These are phyloP conservation scores for Phrynocephalus forsythii DNA, from an alignment of 2,797 vertebrate genomes.

Conservation along the genomic window DNA sequence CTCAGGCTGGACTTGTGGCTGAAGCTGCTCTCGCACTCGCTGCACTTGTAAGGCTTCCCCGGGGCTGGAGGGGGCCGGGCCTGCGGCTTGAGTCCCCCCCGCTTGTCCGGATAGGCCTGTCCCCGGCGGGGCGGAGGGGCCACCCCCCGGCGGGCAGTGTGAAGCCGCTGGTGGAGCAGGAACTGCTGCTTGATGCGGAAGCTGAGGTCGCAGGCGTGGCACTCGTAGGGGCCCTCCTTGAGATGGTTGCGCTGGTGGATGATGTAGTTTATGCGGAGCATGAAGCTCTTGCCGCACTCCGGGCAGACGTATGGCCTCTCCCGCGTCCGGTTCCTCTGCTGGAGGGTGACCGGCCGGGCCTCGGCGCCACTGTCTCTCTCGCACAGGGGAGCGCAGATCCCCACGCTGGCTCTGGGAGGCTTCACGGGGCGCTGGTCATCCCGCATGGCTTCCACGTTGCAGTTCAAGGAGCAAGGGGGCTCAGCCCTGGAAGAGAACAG, in stretches of 20 bases:
- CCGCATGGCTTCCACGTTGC: constrained; percentile 57
- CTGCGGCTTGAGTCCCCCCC: constrained; percentile 75
- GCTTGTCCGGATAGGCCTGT: constrained; percentile 64
- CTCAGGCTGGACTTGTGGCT: constrained; percentile 85
- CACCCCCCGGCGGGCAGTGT: constrained; percentile 66
- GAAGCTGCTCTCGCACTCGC: constrained; percentile 84
- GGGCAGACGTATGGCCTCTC: constrained; percentile 81
- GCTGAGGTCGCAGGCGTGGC: constrained; percentile 79
- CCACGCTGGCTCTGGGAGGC: constrained; percentile 57
- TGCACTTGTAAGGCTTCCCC: constrained; percentile 81
- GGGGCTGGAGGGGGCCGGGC: constrained; percentile 50
- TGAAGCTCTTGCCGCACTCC: constrained; percentile 82
- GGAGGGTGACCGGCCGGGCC: constrained; percentile 48
- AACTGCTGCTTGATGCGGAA: constrained; percentile 84
- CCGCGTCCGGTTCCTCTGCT: constrained; percentile 79
- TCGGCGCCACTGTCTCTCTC: constrained; percentile 65
- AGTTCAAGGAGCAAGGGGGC: constrained; percentile 56
- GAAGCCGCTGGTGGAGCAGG: constrained; percentile 81
- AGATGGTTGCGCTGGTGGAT: constrained; percentile 84
- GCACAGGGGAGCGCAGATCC: constrained; percentile 50
- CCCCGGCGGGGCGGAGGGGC: constrained; percentile 71
- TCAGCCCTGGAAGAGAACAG: constrained; percentile 73
- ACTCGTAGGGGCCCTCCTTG: constrained; percentile 81
- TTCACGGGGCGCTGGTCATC: constrained; percentile 61
- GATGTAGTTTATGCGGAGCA: constrained; percentile 82